Evolutionary conservation across 2,113 vertebrate species (phyloP), one percentile per base, ranked within the genome.

Genomic region (Syrrhaptes paradoxus): DNA sequence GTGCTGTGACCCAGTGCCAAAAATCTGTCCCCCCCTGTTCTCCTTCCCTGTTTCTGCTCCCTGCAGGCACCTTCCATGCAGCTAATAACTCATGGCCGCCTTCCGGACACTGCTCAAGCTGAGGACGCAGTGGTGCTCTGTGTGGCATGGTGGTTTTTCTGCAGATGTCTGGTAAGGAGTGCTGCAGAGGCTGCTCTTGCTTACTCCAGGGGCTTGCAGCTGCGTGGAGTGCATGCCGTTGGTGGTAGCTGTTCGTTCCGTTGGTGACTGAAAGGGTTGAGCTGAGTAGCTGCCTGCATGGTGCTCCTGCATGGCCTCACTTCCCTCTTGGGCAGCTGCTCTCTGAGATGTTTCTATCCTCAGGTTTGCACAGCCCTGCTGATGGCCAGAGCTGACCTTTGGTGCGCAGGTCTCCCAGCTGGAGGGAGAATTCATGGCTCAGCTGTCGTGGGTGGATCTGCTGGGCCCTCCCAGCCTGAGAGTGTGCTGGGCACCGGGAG

Each of bases 221-320:
- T 46, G 7, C 5, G 2, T 24, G 57, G 43, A 57, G 12, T 1
- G 0, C n/a, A 17, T 67, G 61, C 80, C 6, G 9, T 20, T 85
- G 41, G 21, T 63, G 66, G 76, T 52, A 74, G 59, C 43, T 86
- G 65, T 51, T 66, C 48, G 68, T 91, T 57, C 63, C 66, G 62
- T 52, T 45, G 59, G 28, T 45, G 36, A 12, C 71, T 54, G 66
- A 72, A 96, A 75, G 93, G 59, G 89, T 96, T 95, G 93, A 95
- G 46, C 93, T 28, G 25, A 84, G 74, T 6, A 81, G 79, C 63
- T 95, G 89, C 65, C 84, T 97, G 82, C 86, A 94, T 82, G 55
- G 97, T 96, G 93, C 91, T 97, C 80, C 84, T 95, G 95, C 75
- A 68, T 84, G 97, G 97, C 95, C 95, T 98, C 66, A 61, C 94